Evolutionary conservation across 2,113 vertebrate species (phyloP).

Genomic region (Neoarius graeffei): DNA sequence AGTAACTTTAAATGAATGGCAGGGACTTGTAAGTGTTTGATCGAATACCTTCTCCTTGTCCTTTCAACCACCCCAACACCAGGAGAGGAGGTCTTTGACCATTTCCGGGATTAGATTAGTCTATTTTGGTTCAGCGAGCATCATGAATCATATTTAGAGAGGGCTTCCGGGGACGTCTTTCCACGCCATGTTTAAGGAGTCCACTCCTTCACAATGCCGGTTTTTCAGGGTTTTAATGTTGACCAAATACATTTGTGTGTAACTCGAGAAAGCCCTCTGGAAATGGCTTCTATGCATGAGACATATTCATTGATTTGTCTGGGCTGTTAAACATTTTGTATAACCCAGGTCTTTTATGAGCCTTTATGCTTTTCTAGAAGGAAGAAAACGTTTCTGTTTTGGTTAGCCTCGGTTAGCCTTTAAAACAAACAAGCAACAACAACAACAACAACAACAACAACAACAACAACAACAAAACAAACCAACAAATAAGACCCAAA

Average conservation of each 20-base stretch:
- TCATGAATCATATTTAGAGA: slow-evolving; percentile 54
- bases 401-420: neutral
- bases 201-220: slow-evolving; percentile 42
- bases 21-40: slow-evolving; percentile 61
- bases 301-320: slow-evolving; percentile 48
- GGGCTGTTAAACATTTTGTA: slow-evolving; percentile 43
- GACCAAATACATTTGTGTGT: slow-evolving; percentile 58
- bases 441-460: neutral
- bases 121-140: slow-evolving; percentile 51
- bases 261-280: slow-evolving; percentile 54
- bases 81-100: slow-evolving; percentile 59
- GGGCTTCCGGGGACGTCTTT: slow-evolving; percentile 53
- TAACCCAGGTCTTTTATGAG: slow-evolving; percentile 12
- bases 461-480: neutral
- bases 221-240: slow-evolving; percentile 56
- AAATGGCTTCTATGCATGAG: slow-evolving; percentile 41
- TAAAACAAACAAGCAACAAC: neutral
- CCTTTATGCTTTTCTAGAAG: slow-evolving; percentile 16
- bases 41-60: slow-evolving; percentile 48
- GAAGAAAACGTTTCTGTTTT: neutral
- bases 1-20: slow-evolving; percentile 59
- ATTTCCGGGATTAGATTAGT: slow-evolving; percentile 42
- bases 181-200: slow-evolving; percentile 30
- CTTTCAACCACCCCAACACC: slow-evolving; percentile 58
- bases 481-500: neutral